Evolutionary conservation across 2,113 vertebrate genomes (phyloP).

Genomic region (Pterocles burchelli): DNA sequence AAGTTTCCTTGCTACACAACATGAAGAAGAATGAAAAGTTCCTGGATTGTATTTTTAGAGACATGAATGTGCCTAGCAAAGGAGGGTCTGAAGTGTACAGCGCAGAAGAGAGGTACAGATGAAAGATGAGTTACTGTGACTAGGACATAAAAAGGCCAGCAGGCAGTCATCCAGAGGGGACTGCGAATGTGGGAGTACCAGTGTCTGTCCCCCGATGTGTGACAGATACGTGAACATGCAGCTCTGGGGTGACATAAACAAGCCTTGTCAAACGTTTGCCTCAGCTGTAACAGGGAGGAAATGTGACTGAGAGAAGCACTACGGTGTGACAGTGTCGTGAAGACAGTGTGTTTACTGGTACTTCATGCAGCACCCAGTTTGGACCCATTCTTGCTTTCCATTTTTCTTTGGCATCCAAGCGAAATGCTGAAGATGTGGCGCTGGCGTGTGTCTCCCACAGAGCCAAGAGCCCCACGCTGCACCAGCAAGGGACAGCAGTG

Average conservation of each 20-base stretch:
- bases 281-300: neutral
- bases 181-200: neutral
- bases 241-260: neutral
- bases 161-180: neutral
- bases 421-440: neutral
- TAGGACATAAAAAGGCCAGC: neutral
- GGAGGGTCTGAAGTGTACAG: neutral
- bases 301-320: neutral
- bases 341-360: neutral
- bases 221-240: neutral
- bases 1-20: neutral
- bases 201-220: neutral
- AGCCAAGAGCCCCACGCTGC: rapidly evolving
- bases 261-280: neutral
- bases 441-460: neutral
- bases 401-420: neutral
- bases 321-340: neutral
- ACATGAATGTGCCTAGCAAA: neutral
- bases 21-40: neutral
- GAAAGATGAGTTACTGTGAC: neutral
- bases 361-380: neutral
- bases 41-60: constrained; percentile 4
- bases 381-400: neutral
- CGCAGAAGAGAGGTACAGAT: neutral
- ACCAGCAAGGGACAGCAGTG: neutral